Evolutionary conservation across 2,113 vertebrate genomes (phyloP).

Genomic region (Malurus alboscapulatus): DNA sequence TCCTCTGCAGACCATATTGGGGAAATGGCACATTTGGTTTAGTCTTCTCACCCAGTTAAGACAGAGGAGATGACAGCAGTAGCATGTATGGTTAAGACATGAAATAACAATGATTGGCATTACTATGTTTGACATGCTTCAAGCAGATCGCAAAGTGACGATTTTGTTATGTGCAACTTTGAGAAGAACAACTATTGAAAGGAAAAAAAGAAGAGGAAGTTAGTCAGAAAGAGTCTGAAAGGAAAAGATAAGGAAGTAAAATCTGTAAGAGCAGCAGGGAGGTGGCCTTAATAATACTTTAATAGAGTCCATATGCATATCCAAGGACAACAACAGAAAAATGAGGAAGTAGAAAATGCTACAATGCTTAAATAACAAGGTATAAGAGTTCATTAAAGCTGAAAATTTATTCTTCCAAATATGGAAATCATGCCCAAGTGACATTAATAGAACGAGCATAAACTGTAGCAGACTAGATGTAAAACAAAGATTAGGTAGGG

Average conservation of each 20-base stretch:
- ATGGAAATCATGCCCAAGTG: constrained; percentile 31
- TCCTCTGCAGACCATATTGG: background rate
- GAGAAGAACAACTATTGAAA: background rate
- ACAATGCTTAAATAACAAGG: constrained; percentile 26
- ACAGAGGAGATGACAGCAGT: constrained; percentile 2
- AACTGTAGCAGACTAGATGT: constrained; percentile 28
- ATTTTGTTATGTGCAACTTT: background rate
- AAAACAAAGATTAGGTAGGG: constrained; percentile 6
- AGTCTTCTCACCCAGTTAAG: background rate
- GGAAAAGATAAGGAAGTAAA: constrained; percentile 38
- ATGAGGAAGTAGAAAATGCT: background rate
- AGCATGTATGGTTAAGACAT: background rate
- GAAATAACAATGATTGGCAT: background rate
- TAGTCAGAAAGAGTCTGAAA: constrained; percentile 15
- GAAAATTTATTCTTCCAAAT: constrained; percentile 23
- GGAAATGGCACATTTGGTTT: background rate
- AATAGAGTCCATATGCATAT: background rate
- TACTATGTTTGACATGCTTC: constrained; percentile 12
- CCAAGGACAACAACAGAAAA: constrained; percentile 1
- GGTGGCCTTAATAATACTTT: background rate
- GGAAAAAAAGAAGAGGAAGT: background rate
- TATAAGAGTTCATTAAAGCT: constrained; percentile 14
- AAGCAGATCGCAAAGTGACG: background rate
- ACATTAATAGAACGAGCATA: constrained; percentile 38
- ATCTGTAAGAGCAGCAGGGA: background rate